These are phyloP conservation scores for Metridium senile DNA, from an alignment of 92 coral and sea anemone genomes.

Conservation along the genomic window DNA sequence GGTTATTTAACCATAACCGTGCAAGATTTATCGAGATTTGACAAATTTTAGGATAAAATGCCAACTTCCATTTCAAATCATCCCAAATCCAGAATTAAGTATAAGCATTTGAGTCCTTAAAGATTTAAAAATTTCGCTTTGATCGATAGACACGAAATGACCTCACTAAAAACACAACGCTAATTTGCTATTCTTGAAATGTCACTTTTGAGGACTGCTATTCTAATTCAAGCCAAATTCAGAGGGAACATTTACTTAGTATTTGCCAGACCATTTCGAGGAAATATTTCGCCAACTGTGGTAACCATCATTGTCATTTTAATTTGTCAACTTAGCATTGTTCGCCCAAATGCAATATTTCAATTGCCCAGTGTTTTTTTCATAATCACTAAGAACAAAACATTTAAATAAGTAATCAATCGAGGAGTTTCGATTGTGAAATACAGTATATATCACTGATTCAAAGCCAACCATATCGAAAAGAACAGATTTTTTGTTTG, in stretches of 20 bases:
- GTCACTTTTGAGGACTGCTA: neutral
- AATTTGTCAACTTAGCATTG: neutral
- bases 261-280: neutral
- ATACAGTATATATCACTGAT: too few species aligned
- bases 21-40: neutral
- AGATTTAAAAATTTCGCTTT: neutral
- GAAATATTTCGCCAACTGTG: neutral
- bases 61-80: neutral
- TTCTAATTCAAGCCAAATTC: neutral
- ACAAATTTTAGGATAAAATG: neutral
- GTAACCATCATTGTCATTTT: neutral
- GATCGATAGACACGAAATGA: neutral
- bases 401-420: conserved; percentile 28
- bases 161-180: neutral
- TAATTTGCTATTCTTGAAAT: neutral
- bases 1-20: conserved; percentile 14
- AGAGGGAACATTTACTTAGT: neutral
- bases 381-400: conserved; percentile 21
- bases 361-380: conserved; percentile 14
- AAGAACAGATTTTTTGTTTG: too few species aligned
- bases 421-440: neutral
- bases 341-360: conserved; percentile 16
- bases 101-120: neutral
- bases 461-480: too few species aligned
- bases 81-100: conserved; percentile 8